Evolutionary conservation across 2,113 vertebrate genomes (phyloP), one percentile per base, ranked within the genome.

Genomic region (Eulemur rufifrons): DNA sequence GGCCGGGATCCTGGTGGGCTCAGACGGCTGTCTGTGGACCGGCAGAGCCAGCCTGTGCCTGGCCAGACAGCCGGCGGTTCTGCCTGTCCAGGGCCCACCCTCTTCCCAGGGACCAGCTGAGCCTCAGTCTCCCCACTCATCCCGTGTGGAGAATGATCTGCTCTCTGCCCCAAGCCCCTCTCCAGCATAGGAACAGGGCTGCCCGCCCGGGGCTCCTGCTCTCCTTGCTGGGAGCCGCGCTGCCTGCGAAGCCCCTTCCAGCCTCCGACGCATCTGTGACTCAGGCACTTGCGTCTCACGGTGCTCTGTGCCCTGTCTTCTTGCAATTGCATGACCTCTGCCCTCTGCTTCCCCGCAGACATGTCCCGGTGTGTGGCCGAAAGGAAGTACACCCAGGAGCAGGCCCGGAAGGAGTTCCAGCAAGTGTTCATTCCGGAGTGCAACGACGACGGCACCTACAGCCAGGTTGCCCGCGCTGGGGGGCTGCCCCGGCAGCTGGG

Each of bases 391-490:
- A 99, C 99, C 3, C 99, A 99, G 97, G 99, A 99, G 95, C 99
- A 99, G 98, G 99, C 99, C 89, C 99, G 99, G 98, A 99, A 99
- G 97, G 98, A 99, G 96, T 99, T 99, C 93, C 99, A 99, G 21
- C 99, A 99, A 98, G 99, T 99, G 82, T 99, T 99, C 98, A 99
- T 99, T 68, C 99, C 99, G 0, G 99, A 99, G 37, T 99, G 99
- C 98, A 99, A 99, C 27, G 99, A 99, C 0, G 99, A 99, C 2
- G 99, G 99, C 96, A 99, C 99, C 42, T 99, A 99, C 1, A 99
- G 99, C 54, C 99, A 99, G 99, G 99, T 99, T 91, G 82, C 95
- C 86, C 50, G 10, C 21, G 91, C 83, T 97, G 0, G 68, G 42
- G 91, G 29, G 64, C 27, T 6, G 20, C 50, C 12, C 39, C 61